phyloP scores from a whole-genome alignment of 2,797 vertebrate species.

The Eremophila alpestris region DNA sequence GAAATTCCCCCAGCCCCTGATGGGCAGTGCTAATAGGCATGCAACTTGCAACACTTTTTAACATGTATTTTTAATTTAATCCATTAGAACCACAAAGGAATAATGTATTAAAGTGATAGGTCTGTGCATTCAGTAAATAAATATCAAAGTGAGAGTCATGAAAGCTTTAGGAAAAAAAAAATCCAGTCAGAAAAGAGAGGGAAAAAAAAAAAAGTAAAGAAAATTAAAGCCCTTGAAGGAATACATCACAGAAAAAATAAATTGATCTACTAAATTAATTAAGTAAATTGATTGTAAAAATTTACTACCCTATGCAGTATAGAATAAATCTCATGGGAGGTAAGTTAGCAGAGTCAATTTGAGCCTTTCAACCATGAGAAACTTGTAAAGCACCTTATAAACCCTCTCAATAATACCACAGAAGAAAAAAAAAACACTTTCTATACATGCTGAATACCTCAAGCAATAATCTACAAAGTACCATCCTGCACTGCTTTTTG shows the following conservation, averaged over 20 bases:
- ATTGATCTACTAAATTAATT: constrained; percentile 74
- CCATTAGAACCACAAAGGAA: constrained; percentile 67
- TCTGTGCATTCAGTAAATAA: constrained; percentile 56
- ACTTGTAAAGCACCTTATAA: constrained; percentile 67
- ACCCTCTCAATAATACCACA: constrained; percentile 12
- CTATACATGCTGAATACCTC: neutral
- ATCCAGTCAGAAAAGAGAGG: neutral
- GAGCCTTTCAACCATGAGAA: constrained; percentile 56
- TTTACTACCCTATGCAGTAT: constrained; percentile 57
- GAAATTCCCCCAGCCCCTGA: neutral
- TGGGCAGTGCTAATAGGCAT: constrained; percentile 21
- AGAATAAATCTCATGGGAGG: constrained; percentile 45
- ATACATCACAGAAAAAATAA: constrained; percentile 74
- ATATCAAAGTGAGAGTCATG: constrained; percentile 68
- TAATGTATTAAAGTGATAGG: constrained; percentile 58
- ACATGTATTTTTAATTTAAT: constrained; percentile 66
- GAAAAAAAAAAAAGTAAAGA: neutral
- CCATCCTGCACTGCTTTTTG: neutral
- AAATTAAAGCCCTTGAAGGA: constrained; percentile 69
- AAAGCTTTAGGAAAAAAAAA: constrained; percentile 24
- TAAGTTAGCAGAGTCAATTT: constrained; percentile 66
- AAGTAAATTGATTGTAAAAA: constrained; percentile 72
- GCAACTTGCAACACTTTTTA: constrained; percentile 14
- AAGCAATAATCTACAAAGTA: neutral
- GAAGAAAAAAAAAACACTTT: constrained; percentile 46